Base-by-base conservation (phyloP, 2,113 vertebrate species). In the Furnarius figulus region DNA sequence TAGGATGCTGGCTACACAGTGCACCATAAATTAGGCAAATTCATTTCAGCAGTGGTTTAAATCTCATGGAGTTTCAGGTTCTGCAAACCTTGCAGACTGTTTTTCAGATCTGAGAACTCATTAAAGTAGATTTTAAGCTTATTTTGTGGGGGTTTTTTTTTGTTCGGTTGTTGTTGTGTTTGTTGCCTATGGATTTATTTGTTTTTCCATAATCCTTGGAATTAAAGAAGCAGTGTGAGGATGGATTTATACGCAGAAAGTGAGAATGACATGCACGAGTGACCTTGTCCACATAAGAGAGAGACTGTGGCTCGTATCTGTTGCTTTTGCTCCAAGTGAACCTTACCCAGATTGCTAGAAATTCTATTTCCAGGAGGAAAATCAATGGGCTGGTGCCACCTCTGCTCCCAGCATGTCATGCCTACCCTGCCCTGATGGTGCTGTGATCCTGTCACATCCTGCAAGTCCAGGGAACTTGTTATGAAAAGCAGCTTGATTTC, bases 51-150 rank as follows among this genome's bases (percentile, higher is more conserved):
- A 47, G 2, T 40, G 52, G 24, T 55, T 87, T 50, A 74, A 76
- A 44, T 49, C 59, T 86, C 33, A 8, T 6, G 42, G 72, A 90
- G 46, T 66, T 4, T 55, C 39, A 63, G 50, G 73, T 80, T 90
- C 72, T 92, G 83, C 78, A 73, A 49, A 67, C 39, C 16, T 95
- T 80, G 81, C 82, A 87, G 37, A 9, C 25, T 90, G 3, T 17
- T 67, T 61, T 67, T 50, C 24, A 47, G 46, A 42, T 35, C 25
- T 67, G 19, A 71, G 50, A 68, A 44, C 67, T 87, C 50, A 47
- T 79, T 88, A 63, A 59, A 78, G 16, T 6, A 39, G 47, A 12
- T 16, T 59, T 85, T 3, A 37, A n/a, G n/a, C 9, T 88, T 18
- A 0, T 23, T 17, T 6, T 44, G 6, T 1, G 1, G 40, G 40